Evolutionary conservation across 1,140 invertebrate genomes (phyloP).

Genomic region (Camponotus vicinus): DNA sequence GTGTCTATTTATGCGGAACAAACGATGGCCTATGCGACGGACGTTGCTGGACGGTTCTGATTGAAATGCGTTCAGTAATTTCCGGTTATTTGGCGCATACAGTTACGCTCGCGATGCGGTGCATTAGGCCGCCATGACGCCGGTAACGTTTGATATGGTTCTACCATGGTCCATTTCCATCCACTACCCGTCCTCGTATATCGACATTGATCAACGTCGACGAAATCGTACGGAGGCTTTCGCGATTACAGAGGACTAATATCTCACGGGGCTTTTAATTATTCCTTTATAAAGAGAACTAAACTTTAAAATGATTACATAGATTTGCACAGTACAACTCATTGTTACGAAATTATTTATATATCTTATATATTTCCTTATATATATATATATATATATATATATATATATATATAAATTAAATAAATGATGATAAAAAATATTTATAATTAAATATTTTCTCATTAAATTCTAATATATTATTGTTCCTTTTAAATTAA

Average conservation of each 20-base stretch:
- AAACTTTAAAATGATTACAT: conserved; percentile 11
- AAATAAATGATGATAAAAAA: background rate
- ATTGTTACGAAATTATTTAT: background rate
- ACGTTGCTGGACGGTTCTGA: conserved; percentile 67
- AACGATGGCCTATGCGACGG: conserved; percentile 73
- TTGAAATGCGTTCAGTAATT: conserved; percentile 79
- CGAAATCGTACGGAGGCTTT: conserved; percentile 52
- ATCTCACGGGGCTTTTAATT: conserved; percentile 39
- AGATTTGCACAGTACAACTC: background rate
- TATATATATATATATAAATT: no score
- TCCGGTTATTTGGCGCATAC: conserved; percentile 79
- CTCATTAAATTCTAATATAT: background rate
- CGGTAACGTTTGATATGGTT: conserved; percentile 73
- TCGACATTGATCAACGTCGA: conserved; percentile 54
- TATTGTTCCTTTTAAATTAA: background rate
- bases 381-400: no score
- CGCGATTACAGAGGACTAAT: conserved; percentile 59
- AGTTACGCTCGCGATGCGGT: conserved; percentile 62
- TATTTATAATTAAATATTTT: background rate
- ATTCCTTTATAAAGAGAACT: conserved; percentile 15
- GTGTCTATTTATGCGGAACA: conserved; percentile 75
- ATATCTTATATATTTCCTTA: background rate
- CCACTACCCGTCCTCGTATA: conserved; percentile 22
- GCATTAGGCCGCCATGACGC: conserved; percentile 71
- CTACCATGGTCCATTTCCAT: conserved; percentile 69